Base-by-base conservation (phyloP, 1,140 invertebrate species). In the Leptinotarsa defecta region DNA sequence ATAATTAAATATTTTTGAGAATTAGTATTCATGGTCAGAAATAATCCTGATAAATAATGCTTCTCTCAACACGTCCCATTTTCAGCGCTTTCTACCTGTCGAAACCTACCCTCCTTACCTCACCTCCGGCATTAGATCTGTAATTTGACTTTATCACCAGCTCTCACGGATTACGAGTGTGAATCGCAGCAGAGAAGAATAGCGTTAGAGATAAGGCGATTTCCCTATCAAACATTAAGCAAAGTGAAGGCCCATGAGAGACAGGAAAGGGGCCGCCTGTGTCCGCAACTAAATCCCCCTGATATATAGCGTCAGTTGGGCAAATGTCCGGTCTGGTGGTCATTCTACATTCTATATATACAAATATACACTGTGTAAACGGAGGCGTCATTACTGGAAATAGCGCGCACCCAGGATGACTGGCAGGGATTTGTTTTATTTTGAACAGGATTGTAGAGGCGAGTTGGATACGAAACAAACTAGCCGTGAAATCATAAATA, bases 261-360 rank as follows among this genome's bases (percentile, higher is more conserved):
- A 34, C 74, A 76, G 74, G 77, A 76, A 74, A 70, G 57, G 57
- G 75, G 73, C 71, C 48, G 78, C 48, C 52, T 48, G 22, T 64
- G 62, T 62, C 72, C 75, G 69, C 67, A 75, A 70, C 68, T 75
- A 70, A 82, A 83, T 82, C 82, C 82, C 82, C 78, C 74, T 83
- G 82, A 83, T 83, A 81, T 82, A 83, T 83, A 52, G 79, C 82
- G 64, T 75, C 79, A 81, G 82, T 83, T 83, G 82, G 82, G 82
- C 80, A 79, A 83, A 81, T 80, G 80, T 83, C 81, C 81, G 76
- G 74, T 79, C 74, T 19, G 75, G 68, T 68, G 82, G 81, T 80
- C 82, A 82, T 78, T 83, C 77, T 82, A 80, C 82, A 83, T 83
- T 82, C 81, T 80, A 81, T 81, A 83, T 81, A 82, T 77, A 81